Evolutionary conservation across 2,797 vertebrate species (phyloP).

Genomic region (Yasuhikotakia modesta): DNA sequence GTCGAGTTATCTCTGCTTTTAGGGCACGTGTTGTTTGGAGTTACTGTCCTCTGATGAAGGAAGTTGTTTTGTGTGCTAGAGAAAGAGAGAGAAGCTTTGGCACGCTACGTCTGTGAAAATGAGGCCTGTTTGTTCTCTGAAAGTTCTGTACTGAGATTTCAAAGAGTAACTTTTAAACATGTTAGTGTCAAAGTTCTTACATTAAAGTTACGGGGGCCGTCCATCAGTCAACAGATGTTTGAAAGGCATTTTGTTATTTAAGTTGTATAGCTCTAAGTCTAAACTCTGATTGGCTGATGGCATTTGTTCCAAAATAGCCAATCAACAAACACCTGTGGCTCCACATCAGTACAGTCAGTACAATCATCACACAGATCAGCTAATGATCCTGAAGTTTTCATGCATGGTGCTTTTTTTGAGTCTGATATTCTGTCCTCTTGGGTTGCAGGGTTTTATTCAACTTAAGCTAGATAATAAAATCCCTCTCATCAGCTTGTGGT

Average conservation of each 20-base stretch:
- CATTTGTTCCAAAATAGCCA: no score
- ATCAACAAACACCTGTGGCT: no score
- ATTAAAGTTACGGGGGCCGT: constrained; percentile 23
- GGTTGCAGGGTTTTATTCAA: no score
- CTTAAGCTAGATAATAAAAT: no score
- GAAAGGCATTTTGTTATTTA: no score
- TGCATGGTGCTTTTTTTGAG: no score
- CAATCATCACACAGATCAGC: no score
- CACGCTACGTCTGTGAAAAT: constrained; percentile 43
- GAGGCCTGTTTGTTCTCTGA: constrained; percentile 26
- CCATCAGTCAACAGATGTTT: background rate
- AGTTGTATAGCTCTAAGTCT: background rate
- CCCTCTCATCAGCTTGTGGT: no score
- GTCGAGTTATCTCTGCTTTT: constrained; percentile 65
- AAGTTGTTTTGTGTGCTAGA: constrained; percentile 28
- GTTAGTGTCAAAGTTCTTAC: constrained; percentile 21
- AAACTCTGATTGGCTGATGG: background rate
- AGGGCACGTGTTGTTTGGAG: constrained; percentile 75
- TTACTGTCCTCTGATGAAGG: constrained; percentile 64
- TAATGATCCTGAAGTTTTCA: no score
- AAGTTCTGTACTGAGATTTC: constrained; percentile 4
- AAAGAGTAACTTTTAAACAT: background rate
- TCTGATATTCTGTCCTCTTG: no score
- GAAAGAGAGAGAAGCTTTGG: constrained; percentile 34
- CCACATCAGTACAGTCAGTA: no score